Percentiles rank a stretch among this genome's conserved stretches.
Evolutionary conservation across 2,888 invertebrate genomes (phyloP).

Genomic region (Plagodis dolabraria): DNA sequence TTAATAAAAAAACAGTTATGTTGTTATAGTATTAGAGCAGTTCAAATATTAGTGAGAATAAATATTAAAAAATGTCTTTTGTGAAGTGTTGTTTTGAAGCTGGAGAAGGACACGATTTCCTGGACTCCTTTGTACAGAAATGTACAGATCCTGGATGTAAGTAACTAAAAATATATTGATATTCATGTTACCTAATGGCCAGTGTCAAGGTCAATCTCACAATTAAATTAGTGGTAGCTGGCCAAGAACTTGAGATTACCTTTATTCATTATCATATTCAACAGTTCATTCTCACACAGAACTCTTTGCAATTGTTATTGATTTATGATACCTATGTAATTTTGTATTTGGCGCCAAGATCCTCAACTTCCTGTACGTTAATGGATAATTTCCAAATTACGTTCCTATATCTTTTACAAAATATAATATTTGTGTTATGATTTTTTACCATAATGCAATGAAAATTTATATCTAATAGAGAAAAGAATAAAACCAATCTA

Average conservation of each 20-base stretch:
- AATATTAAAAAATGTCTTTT: constrained; percentile 82
- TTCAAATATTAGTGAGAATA: neutral
- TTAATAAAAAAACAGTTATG: too few species aligned
- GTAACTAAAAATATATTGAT: constrained; percentile 63
- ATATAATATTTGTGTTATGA: too few species aligned
- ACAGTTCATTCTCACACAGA: too few species aligned
- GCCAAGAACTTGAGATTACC: constrained; percentile 20
- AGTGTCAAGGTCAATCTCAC: constrained; percentile 18
- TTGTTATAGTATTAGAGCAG: too few species aligned
- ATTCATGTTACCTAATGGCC: neutral
- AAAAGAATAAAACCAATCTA: too few species aligned
- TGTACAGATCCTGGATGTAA: constrained; percentile 93
- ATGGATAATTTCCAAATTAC: constrained; percentile 14
- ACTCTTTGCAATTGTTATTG: too few species aligned
- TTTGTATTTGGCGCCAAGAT: constrained; percentile 53
- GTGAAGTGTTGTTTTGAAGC: constrained; percentile 93
- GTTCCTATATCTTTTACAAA: constrained; percentile 7
- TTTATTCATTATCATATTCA: neutral
- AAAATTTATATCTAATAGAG: too few species aligned
- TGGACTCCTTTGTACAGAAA: constrained; percentile 91
- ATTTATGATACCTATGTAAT: too few species aligned
- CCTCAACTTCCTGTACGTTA: constrained; percentile 22
- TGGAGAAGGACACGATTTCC: constrained; percentile 89
- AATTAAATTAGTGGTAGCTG: constrained; percentile 38
- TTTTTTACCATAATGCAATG: too few species aligned